These are phyloP conservation scores for Gavia stellata DNA, from an alignment of 2,113 vertebrate genomes.

Conservation along the genomic window DNA sequence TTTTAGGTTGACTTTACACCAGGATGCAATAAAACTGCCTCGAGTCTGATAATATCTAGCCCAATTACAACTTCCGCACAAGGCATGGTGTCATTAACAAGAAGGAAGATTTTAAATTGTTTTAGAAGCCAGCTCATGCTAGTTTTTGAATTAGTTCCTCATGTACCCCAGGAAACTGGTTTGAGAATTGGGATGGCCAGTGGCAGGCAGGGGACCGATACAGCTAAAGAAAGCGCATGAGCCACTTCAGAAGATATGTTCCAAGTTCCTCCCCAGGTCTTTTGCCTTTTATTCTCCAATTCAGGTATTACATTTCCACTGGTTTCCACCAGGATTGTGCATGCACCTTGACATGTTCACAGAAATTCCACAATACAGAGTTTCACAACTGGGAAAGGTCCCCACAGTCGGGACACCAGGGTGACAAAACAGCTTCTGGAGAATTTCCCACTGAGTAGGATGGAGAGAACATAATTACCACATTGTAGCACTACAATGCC, in stretches of 20 bases:
- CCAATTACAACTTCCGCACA: background rate
- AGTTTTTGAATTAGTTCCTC: background rate
- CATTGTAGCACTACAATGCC: constrained; percentile 75
- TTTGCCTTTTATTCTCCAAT: constrained; percentile 78
- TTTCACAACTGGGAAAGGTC: constrained; percentile 74
- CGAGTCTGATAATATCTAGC: background rate
- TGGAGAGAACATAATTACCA: constrained; percentile 77
- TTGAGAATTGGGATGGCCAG: background rate
- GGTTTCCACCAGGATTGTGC: constrained; percentile 70
- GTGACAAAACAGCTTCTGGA: constrained; percentile 72
- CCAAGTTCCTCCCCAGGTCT: constrained; percentile 67
- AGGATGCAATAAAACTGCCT: background rate
- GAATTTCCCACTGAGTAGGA: constrained; percentile 72
- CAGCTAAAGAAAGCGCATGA: constrained; percentile 48
- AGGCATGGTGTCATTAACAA: background rate
- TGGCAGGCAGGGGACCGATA: constrained; percentile 2
- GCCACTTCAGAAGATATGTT: constrained; percentile 60
- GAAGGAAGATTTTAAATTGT: background rate
- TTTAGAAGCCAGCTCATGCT: background rate
- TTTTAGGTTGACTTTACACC: background rate
- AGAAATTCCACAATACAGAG: constrained; percentile 82
- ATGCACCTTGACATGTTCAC: constrained; percentile 88
- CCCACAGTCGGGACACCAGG: constrained; percentile 75
- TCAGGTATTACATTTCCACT: constrained; percentile 72
- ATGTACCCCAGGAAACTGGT: background rate